Evolutionary conservation across 2,797 vertebrate species (phyloP), one percentile per base, ranked within the genome.

Genomic region (Aotus griseimembra): DNA sequence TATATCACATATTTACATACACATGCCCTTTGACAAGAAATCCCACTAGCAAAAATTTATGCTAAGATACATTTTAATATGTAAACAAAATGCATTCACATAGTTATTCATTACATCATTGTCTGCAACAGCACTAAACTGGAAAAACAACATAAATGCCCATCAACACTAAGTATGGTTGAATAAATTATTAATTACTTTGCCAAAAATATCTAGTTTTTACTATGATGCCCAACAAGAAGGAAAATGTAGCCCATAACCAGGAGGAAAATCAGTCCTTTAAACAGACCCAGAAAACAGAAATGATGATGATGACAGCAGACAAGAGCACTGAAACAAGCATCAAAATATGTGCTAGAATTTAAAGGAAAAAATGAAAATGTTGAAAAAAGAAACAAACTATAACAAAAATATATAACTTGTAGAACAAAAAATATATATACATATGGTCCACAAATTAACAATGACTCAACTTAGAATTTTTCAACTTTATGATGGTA

Each of bases 221-320:
- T 75, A 75, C 46, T 73, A 52, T 80, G 73, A 93, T 61, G 14
- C 13, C 9, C 77, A 70, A 70, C 41, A 77, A 57, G 39, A 15
- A 85, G 28, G 72, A 93, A 86, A 86, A 64, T 22, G 20, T 36
- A n/a, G 36, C n/a, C 50, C n/a, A 70, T 39, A 85, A 48, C 26
- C 55, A 81, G 81, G 33, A 90, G 52, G 82, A 92, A 86, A 93
- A 90, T 85, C 80, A 81, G 10, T 67, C 72, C 77, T 86, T 85
- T 64, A 96, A 85, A 81, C 46, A 81, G 33, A 85, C 1, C 41
- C 44, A 39, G 24, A 86, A 86, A 44, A 79, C 46, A 81, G 7
- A 52, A 14, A n/a, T 82, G 39, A 96, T 41, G 20, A 55, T 76
- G 48, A 55, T 67, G 48, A 50, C 33, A 84, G 50, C 58, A 70